Conservation (phyloP, 2,888 invertebrate genomes). For the Escarpia spicata region DNA sequence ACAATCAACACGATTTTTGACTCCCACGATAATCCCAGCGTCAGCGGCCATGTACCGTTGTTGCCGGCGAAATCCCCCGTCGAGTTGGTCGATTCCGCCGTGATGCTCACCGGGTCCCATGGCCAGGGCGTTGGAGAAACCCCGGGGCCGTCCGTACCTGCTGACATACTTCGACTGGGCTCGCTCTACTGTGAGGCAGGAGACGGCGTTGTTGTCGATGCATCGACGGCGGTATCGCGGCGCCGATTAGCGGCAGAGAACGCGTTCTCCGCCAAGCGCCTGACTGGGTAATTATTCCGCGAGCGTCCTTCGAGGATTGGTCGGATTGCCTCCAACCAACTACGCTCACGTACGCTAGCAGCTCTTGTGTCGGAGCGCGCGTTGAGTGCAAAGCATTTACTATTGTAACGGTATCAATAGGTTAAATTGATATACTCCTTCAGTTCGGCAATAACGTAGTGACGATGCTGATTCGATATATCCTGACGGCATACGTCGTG, state of each 20-base stretch:
- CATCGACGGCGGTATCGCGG: neutral
- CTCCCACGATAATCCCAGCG: slow-evolving; percentile 26
- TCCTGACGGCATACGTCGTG: neutral
- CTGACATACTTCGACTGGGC: neutral
- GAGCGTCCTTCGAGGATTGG: neutral
- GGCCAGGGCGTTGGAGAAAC: neutral
- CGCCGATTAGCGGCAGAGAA: neutral
- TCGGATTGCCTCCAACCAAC: neutral
- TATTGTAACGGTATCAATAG: neutral
- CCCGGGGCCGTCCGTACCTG: neutral
- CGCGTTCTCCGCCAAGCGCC: neutral
- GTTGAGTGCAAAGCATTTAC: neutral
- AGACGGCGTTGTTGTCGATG: neutral
- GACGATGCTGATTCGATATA: neutral
- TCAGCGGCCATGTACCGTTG: neutral
- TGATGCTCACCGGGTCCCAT: neutral
- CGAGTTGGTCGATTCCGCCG: neutral
- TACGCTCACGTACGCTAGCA: neutral
- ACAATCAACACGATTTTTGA: slow-evolving; percentile 60
- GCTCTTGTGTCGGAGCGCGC: neutral
- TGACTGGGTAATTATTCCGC: neutral
- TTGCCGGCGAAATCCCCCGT: neutral
- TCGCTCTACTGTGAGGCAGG: neutral
- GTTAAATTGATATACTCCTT: neutral
- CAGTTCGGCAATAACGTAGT: neutral